Base-by-base conservation (phyloP, 2,797 vertebrate genomes). In the Intellagama lesueurii region DNA sequence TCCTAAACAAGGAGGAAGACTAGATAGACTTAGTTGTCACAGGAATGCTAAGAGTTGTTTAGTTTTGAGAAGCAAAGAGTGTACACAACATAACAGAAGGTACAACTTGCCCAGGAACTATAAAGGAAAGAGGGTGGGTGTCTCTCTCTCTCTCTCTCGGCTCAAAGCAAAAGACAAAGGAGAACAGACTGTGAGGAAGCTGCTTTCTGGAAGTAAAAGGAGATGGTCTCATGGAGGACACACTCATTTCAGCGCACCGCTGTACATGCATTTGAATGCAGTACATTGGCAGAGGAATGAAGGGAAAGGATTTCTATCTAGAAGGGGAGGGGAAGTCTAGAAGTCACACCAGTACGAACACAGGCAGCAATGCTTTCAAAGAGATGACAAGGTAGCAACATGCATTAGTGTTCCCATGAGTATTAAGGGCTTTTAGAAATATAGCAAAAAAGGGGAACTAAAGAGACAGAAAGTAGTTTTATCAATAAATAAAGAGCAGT, bases 401-500 rank as follows among this genome's bases (percentile, higher is more conserved):
- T 94, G 92, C 96, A 91, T 91, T 95, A 95, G 92, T 89, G 81
- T 87, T 95, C 89, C 92, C 82, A 0, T 49, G 92, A 73, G 92
- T 93, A 94, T 94, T 19, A 28, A 89, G 92, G 92, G 91, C 94
- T 96, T 95, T 95, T 94, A 94, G 91, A 95, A 88, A 91, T 94
- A 92, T 35, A 96, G 93, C 92, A 94, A n/a, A 86, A 91, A 94
- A 94, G 95, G 87, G 88, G 92, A 92, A 93, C 94, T 96, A 94
- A 92, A 91, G 94, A 94, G 92, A 89, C 90, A 96, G 92, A 93
- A 96, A 95, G 96, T 94, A 90, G 88, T 89, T 92, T 94, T 87
- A 93, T 96, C 94, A 96, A 96, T 96, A 96, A 97, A 96, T 95
- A 96, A 95, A 93, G 94, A 96, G 92, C 91, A 91, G 89, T 91